A percentile compares a stretch with the other conserved stretches of the same genome.
These are phyloP conservation scores for Cebidichthys violaceus DNA, from an alignment of 2,113 vertebrate species.

Conservation along the genomic window DNA sequence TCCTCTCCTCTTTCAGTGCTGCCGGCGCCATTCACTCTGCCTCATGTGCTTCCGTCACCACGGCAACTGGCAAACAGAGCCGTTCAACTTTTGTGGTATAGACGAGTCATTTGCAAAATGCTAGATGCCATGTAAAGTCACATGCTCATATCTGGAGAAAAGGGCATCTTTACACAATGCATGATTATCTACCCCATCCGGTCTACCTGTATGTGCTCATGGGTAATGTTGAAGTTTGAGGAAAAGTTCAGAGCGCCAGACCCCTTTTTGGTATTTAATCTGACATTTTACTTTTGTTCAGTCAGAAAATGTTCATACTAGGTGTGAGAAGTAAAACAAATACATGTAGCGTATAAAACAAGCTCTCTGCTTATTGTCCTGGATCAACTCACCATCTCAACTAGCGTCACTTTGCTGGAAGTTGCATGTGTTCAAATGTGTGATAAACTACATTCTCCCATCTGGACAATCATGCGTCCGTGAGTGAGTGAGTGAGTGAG, in stretches of 20 bases:
- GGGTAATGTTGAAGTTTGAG: neutral
- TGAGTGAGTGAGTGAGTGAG: no score
- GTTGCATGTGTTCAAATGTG: neutral
- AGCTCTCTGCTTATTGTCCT: neutral
- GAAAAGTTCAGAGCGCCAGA: neutral
- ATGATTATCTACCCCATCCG: neutral
- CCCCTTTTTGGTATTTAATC: neutral
- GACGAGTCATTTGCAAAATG: conserved; percentile 17
- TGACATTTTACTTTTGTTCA: neutral
- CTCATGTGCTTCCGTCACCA: conserved; percentile 47
- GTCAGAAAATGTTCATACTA: neutral
- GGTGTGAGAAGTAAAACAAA: neutral
- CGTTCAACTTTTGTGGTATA: conserved; percentile 29
- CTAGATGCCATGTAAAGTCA: neutral
- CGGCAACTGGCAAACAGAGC: conserved; percentile 52
- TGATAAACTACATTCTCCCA: neutral
- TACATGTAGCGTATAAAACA: neutral
- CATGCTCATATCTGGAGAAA: neutral
- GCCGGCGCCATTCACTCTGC: conserved; percentile 39
- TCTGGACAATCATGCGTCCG: no score
- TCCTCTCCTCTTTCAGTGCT: conserved; percentile 19
- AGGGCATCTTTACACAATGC: neutral
- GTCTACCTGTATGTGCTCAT: neutral
- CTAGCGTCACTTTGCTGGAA: neutral
- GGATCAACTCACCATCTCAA: neutral